Conservation (phyloP, 2,797 vertebrate species). For the Cossypha polioptera region DNA sequence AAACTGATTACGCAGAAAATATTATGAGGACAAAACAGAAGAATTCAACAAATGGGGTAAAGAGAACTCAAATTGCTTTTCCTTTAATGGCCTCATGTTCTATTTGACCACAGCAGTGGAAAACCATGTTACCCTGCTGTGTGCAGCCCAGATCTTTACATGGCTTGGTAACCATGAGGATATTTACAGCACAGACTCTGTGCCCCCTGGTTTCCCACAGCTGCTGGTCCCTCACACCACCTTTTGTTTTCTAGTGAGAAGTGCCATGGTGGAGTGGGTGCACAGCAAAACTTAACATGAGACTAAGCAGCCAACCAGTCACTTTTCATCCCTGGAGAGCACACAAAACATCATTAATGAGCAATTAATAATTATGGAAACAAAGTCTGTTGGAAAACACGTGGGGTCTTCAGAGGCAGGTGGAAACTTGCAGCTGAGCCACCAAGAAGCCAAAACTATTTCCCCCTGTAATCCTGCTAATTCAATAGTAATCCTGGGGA, state of each 20-base stretch:
- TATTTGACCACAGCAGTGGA: neutral
- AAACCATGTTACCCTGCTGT: neutral
- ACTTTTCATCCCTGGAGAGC: neutral
- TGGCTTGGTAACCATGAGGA: neutral
- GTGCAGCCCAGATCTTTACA: neutral
- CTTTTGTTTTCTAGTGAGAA: neutral
- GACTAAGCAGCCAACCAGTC: neutral
- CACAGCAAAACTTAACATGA: neutral
- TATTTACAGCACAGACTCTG: neutral
- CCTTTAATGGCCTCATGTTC: neutral
- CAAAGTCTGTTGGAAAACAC: neutral
- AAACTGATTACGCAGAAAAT: constrained; percentile 23
- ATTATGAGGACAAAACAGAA: neutral
- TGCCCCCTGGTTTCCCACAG: neutral
- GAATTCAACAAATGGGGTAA: neutral
- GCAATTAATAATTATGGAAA: neutral
- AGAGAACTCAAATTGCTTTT: neutral
- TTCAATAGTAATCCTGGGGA: neutral
- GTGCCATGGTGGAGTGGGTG: neutral
- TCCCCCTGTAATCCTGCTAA: neutral
- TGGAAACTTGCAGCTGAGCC: neutral
- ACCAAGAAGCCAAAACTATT: neutral
- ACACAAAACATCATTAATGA: neutral
- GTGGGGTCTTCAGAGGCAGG: neutral
- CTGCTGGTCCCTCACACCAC: neutral